These are phyloP conservation scores for Phylloscopus whistleri DNA, from an alignment of 2,113 vertebrate genomes.

Conservation along the genomic window DNA sequence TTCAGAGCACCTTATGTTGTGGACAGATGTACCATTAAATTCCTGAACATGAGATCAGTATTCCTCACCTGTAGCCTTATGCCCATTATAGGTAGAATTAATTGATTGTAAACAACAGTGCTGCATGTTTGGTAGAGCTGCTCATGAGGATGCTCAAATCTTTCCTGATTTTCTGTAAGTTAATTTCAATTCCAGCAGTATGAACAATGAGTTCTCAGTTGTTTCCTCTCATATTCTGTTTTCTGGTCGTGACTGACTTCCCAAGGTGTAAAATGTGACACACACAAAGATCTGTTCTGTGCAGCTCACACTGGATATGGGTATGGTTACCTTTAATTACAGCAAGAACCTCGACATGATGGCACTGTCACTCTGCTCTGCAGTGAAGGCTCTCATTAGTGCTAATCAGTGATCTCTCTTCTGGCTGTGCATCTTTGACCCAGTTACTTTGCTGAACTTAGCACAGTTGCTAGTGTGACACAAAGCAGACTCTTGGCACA, in stretches of 20 bases:
- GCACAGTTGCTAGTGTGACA: conserved; percentile 30
- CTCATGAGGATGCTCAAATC: not conserved
- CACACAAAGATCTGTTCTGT: not conserved
- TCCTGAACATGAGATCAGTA: not conserved
- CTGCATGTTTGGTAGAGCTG: not conserved
- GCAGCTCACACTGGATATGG: not conserved
- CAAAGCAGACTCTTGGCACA: conserved; percentile 60
- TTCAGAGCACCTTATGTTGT: not conserved
- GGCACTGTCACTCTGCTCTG: not conserved
- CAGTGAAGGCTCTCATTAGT: not conserved
- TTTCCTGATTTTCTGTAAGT: not conserved
- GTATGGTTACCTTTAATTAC: not conserved
- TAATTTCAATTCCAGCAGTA: not conserved
- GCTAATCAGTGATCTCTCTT: not conserved
- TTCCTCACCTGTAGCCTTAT: not conserved
- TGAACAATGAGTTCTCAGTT: not conserved
- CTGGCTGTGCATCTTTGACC: conserved; percentile 39
- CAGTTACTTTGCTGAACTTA: conserved; percentile 53
- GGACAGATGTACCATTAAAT: not conserved
- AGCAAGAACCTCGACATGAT: not conserved
- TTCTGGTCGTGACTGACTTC: not conserved
- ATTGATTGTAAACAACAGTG: not conserved
- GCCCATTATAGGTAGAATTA: not conserved
- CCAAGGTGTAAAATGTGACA: not conserved
- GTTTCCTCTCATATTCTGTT: not conserved